Evolutionary conservation across 2,888 invertebrate species (phyloP).

Genomic region (Coecobrya sp.): DNA sequence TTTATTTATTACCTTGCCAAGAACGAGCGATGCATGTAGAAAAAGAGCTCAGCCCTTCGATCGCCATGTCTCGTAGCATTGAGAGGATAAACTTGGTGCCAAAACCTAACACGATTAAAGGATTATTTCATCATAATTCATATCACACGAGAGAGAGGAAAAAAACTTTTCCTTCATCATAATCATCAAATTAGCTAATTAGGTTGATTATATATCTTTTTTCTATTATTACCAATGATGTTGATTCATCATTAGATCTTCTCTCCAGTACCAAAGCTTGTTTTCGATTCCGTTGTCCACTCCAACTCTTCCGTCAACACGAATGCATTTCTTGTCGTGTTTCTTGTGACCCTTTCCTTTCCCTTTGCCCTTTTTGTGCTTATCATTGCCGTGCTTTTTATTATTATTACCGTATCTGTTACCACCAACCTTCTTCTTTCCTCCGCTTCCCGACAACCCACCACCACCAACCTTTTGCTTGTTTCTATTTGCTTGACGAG

Average conservation of each 20-base stretch:
- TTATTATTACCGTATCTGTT: not conserved
- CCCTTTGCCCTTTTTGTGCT: constrained; percentile 13
- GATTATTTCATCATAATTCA: constrained; percentile 21
- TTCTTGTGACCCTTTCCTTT: constrained; percentile 43
- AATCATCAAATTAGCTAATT: constrained; percentile 45
- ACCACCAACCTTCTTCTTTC: not conserved
- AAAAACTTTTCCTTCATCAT: constrained; percentile 3
- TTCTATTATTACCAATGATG: constrained; percentile 73
- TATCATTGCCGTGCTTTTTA: not conserved
- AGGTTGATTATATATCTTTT: constrained; percentile 17
- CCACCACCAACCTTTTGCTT: not conserved
- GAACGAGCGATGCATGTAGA: constrained; percentile 67
- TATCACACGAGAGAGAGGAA: not conserved
- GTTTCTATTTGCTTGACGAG: constrained; percentile 31
- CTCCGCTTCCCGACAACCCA: too few species aligned
- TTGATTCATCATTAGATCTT: constrained; percentile 66
- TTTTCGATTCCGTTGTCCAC: constrained; percentile 74
- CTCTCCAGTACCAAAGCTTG: constrained; percentile 75
- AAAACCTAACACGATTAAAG: constrained; percentile 10
- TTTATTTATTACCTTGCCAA: constrained; percentile 63
- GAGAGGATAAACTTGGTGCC: constrained; percentile 56
- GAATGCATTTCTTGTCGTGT: constrained; percentile 62
- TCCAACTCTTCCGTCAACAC: constrained; percentile 67
- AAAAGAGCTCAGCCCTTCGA: constrained; percentile 68
- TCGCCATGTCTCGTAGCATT: constrained; percentile 67